These are phyloP conservation scores for Venturia canescens DNA, from an alignment of 1,140 invertebrate genomes.

Conservation along the genomic window DNA sequence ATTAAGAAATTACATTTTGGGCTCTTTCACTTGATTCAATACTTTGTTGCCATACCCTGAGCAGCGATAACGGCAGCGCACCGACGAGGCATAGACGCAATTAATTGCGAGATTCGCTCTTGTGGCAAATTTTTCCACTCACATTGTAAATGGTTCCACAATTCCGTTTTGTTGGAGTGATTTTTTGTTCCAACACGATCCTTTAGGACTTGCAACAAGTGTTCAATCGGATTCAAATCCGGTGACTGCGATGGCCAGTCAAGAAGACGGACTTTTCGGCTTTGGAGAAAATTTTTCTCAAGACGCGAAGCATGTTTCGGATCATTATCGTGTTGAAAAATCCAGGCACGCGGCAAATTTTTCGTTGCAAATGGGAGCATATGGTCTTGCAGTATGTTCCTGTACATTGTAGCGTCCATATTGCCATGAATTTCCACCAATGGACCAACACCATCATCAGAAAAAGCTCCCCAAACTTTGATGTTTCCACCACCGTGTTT, in stretches of 20 bases:
- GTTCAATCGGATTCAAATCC: slow-evolving; percentile 64
- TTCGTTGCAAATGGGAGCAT: slow-evolving; percentile 57
- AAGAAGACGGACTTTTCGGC: slow-evolving; percentile 54
- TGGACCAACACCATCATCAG: slow-evolving; percentile 58
- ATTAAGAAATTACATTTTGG: neutral
- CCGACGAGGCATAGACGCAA: slow-evolving; percentile 51
- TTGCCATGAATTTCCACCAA: slow-evolving; percentile 62
- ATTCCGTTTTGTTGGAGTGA: slow-evolving; percentile 50
- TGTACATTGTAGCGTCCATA: slow-evolving; percentile 49
- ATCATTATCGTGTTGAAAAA: slow-evolving; percentile 65
- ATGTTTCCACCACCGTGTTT: slow-evolving; percentile 53
- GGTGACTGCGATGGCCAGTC: slow-evolving; percentile 59
- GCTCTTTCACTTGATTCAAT: slow-evolving; percentile 49
- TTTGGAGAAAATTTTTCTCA: slow-evolving; percentile 48
- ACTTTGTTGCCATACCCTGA: slow-evolving; percentile 61
- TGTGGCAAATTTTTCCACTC: slow-evolving; percentile 53
- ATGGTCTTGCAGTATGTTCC: slow-evolving; percentile 46
- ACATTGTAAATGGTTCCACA: slow-evolving; percentile 53
- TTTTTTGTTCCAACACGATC: slow-evolving; percentile 49
- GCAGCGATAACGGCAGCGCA: slow-evolving; percentile 57
- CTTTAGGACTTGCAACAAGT: slow-evolving; percentile 58
- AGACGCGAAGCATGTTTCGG: slow-evolving; percentile 27
- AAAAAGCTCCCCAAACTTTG: slow-evolving; percentile 62
- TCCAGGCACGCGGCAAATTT: slow-evolving; percentile 59
- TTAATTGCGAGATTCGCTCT: slow-evolving; percentile 47